Conservation (phyloP, 2,113 vertebrate genomes). For the Thunnus thynnus region DNA sequence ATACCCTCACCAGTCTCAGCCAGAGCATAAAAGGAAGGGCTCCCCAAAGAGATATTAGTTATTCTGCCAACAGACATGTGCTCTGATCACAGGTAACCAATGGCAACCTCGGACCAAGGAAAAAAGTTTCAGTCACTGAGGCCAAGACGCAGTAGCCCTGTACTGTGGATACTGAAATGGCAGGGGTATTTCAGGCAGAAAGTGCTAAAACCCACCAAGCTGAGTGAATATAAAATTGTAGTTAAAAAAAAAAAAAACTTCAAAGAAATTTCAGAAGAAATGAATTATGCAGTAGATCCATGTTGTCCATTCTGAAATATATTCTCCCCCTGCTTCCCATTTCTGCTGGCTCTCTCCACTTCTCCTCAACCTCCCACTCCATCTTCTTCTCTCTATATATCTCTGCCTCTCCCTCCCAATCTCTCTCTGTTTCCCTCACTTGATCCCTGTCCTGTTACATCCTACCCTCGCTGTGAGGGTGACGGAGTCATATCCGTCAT, state of each 20-base stretch:
- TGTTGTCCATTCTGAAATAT: constrained; percentile 56
- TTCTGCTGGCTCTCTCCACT: constrained; percentile 28
- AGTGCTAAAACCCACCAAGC: constrained; percentile 28
- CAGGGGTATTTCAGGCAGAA: constrained; percentile 5
- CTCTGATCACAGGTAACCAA: constrained; percentile 80
- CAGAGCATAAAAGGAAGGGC: constrained; percentile 78
- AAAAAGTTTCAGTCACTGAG: constrained; percentile 60
- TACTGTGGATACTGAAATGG: constrained; percentile 27
- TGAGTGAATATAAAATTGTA: constrained; percentile 36
- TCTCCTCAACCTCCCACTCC: constrained; percentile 37
- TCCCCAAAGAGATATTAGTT: constrained; percentile 85
- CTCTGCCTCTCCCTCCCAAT: constrained; percentile 53
- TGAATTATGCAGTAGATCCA: constrained; percentile 62
- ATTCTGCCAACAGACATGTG: constrained; percentile 76
- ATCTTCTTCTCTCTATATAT: constrained; percentile 42
- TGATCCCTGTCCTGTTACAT: constrained; percentile 54
- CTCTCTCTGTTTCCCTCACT: constrained; percentile 54
- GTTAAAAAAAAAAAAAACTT: constrained; percentile 9
- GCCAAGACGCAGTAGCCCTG: constrained; percentile 12
- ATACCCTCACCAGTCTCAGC: constrained; percentile 78
- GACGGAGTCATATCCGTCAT: constrained; percentile 80
- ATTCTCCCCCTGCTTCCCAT: constrained; percentile 24
- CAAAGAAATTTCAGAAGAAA: constrained; percentile 50
- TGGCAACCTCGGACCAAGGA: constrained; percentile 72
- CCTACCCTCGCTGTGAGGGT: constrained; percentile 55